Evolutionary conservation across 1,140 invertebrate species (phyloP), one percentile per base, ranked within the genome.

Genomic region (Pentalonia nigronervosa): DNA sequence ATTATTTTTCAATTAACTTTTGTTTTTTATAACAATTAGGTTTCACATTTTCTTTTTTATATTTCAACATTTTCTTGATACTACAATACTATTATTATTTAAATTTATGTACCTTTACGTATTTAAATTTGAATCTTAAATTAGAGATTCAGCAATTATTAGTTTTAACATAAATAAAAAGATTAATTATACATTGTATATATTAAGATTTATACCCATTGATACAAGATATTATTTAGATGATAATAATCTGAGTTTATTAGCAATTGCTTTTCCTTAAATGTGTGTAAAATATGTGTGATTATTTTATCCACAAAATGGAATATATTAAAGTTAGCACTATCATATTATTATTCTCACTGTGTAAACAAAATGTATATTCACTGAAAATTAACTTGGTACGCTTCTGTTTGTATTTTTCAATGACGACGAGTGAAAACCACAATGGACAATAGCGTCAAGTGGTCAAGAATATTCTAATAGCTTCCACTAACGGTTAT

Each of bases 401-500:
- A 50, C 81, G 91, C 53, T 84, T 56, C n/a, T 86, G 81, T 86
- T 93, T 92, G 47, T 92, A 86, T 84, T 50, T 84, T 50, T 20
- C 67, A 45, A 84, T 53, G 34, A 14, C 17, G 9, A 48, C 20
- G 36, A 83, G 67, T 91, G 34, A 93, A 93, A 86, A 93, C 91
- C 50, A 45, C 81, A 41, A 89, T 25, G 48, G 48, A 93, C 47
- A 84, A 92, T 53, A 50, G 6, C 41, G 91, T 86, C 81, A 84
- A 93, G 81, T 84, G 81, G 34, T 84, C 48, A 81, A 83, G 91
- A 56, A 93, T 86, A 92, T 86, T 93, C 48, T 84, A 86, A 93
- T 86, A 84, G 91, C 67, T 93, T 53, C 76, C 14, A 41, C 48
- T 53, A 84, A 93, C n/a, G 91, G 91, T 86, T 93, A 90, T 93